phyloP scores from a whole-genome alignment of 2,113 vertebrate species.

The Tautogolabrus adspersus region DNA sequence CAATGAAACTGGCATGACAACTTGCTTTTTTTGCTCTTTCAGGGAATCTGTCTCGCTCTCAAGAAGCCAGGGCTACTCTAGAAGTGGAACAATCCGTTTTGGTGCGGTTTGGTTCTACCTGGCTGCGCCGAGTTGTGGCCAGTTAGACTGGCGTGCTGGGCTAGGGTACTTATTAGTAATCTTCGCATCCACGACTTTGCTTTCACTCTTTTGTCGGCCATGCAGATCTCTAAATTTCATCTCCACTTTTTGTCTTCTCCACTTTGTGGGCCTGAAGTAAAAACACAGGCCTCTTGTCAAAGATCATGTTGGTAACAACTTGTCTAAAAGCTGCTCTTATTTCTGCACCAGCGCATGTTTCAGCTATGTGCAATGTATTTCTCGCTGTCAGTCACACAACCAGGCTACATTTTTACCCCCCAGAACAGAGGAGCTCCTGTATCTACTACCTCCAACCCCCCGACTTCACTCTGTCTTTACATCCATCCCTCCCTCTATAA shows the following conservation, averaged over 20 bases:
- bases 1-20: constrained; percentile 20
- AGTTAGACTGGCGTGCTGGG: constrained; percentile 26
- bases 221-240: constrained; percentile 27
- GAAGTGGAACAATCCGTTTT: constrained; percentile 49
- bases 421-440: constrained; percentile 66
- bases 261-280: constrained; percentile 19
- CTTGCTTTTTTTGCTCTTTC: constrained; percentile 37
- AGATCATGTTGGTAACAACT: constrained; percentile 26
- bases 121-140: constrained; percentile 11
- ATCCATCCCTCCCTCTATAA: not conserved
- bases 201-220: not conserved
- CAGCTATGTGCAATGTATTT: constrained; percentile 38
- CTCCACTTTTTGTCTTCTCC: constrained; percentile 13
- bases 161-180: constrained; percentile 12
- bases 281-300: constrained; percentile 36
- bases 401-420: constrained; percentile 17
- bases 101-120: constrained; percentile 24
- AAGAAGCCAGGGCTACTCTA: constrained; percentile 9
- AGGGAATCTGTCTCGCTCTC: constrained; percentile 34
- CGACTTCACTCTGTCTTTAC: not conserved
- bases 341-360: constrained; percentile 39
- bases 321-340: constrained; percentile 23
- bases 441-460: not conserved
- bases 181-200: not conserved
- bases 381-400: constrained; percentile 54